Evolutionary conservation across 2,113 vertebrate species (phyloP), one percentile per base, ranked within the genome.

Genomic region (Bungarus multicinctus): DNA sequence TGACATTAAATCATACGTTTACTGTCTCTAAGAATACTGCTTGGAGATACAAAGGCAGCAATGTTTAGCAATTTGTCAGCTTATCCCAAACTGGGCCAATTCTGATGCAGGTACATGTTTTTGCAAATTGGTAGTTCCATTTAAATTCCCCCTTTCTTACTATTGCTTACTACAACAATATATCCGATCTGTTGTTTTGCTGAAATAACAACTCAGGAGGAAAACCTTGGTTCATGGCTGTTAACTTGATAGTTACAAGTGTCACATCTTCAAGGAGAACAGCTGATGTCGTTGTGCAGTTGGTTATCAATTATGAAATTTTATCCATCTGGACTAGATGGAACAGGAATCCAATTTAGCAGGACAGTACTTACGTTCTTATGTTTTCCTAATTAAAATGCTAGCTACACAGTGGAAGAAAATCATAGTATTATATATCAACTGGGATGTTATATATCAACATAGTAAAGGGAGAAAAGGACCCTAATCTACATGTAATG

Each of bases 1-100:
- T 96, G 94, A 96, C 85, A 47, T 55, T 20, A 60, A 87, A n/a
- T 89, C 93, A 93, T 93, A 74, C 94, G 91, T 94, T 96, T 81
- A 92, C 92, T 94, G 27, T 7, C 20, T 8, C 22, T 92, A 90
- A 3, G 2, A 34, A n/a, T 89, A 81, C 87, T 95, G 95, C 90
- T 43, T 23, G 11, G 45, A 87, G 54, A 34, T 47, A 58, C 0
- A 18, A 87, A 9, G 53, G 20, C 53, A 23, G 25, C 23, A 88
- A 58, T 87, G 94, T 93, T 94, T 64, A 90, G 54, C 22, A 30
- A 9, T 53, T 88, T 88, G 91, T 53, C 43, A 91, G 52, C 89
- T 69, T 90, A 30, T 34, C 5, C 18, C 47, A 81, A 81, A 47
- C 39, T 47, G 89, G 30, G 1, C 54, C 57, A n/a, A 16, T 30